Evolutionary conservation across 2,113 vertebrate genomes (phyloP).

Genomic region (Tenebrosternarchus preto): DNA sequence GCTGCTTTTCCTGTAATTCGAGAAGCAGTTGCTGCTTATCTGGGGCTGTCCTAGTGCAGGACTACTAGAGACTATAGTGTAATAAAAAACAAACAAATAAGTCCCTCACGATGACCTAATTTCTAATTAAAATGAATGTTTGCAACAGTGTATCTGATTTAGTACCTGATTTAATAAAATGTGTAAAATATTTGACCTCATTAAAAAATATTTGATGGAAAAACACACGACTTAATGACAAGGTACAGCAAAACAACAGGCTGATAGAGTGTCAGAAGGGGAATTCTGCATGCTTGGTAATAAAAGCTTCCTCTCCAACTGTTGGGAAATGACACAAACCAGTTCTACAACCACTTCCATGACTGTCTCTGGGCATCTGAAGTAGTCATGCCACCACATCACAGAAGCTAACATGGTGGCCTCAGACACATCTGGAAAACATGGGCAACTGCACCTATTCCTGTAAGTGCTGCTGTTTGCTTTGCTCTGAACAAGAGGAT

Average conservation of each 20-base stretch:
- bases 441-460: slow-evolving; percentile 41
- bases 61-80: not conserved
- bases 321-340: slow-evolving; percentile 20
- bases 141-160: too few species aligned
- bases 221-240: too few species aligned
- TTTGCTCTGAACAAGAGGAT: not conserved
- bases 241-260: not conserved
- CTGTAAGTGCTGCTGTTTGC: slow-evolving; percentile 1
- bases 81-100: too few species aligned
- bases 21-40: slow-evolving; percentile 67
- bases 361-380: not conserved
- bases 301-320: not conserved
- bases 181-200: too few species aligned
- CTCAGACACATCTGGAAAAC: not conserved
- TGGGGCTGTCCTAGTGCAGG: slow-evolving; percentile 33
- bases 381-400: too few species aligned
- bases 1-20: slow-evolving; percentile 64
- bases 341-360: slow-evolving; percentile 30
- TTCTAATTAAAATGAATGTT: too few species aligned
- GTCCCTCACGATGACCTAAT: too few species aligned
- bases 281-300: slow-evolving; percentile 1
- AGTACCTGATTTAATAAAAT: too few species aligned
- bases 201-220: too few species aligned
- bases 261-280: not conserved
- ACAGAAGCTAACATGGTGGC: too few species aligned